Conservation (phyloP, 2,888 invertebrate genomes). For the Meta bourneti region DNA sequence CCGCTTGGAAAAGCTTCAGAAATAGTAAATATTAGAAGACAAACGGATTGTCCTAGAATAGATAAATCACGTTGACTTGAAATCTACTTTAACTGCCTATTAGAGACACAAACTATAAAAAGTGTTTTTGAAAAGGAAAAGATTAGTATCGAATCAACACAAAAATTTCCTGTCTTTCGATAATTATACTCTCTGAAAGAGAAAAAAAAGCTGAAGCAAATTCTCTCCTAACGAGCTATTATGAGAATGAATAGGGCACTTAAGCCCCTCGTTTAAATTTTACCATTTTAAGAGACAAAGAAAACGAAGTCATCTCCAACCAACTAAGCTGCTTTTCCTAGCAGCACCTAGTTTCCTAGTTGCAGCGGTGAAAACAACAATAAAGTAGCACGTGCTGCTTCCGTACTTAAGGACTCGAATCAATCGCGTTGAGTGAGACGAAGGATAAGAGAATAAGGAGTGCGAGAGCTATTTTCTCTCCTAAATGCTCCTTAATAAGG, state of each 20-base stretch:
- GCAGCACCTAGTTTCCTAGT: neutral
- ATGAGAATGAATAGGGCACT: neutral
- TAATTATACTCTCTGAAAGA: neutral
- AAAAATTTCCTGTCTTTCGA: neutral
- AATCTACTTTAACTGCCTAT: too few relatives aligned
- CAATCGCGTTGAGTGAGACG: neutral
- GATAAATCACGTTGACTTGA: too few relatives aligned
- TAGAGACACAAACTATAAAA: too few relatives aligned
- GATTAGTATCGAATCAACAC: neutral
- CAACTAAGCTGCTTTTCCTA: neutral
- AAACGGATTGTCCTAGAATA: too few relatives aligned
- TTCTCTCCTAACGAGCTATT: conserved; percentile 17
- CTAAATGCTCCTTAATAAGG: neutral
- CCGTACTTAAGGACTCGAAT: neutral
- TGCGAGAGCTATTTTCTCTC: neutral
- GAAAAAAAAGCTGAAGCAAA: neutral
- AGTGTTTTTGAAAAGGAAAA: neutral
- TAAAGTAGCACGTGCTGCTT: neutral
- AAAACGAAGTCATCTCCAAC: neutral
- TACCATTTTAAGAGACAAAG: neutral
- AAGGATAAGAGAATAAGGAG: neutral
- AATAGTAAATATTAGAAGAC: too few relatives aligned
- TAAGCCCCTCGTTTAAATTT: neutral
- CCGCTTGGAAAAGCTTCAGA: too few relatives aligned
- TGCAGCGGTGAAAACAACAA: neutral